Evolutionary conservation across 2,113 vertebrate genomes (phyloP), one percentile per base, ranked within the genome.

Genomic region (Apodemus speciosus): DNA sequence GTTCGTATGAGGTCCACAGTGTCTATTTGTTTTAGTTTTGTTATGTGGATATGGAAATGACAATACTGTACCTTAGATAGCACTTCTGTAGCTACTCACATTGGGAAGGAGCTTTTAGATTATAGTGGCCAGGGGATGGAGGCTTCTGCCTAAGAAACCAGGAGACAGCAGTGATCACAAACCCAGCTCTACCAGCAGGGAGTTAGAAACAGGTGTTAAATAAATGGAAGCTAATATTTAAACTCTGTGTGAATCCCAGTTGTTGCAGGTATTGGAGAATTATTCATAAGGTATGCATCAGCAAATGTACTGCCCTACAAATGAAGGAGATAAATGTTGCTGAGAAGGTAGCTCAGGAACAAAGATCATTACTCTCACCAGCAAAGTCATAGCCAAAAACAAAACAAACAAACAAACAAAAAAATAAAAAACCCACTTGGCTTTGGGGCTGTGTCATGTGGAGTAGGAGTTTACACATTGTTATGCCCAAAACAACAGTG

Each of bases 11-110:
- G n/a, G 91, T 91, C 30, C n/a, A 0, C 2, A 25, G 25, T 6
- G 2, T 43, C 14, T 16, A 2, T 15, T 1, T 53, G 20, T 7
- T 32, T 88, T 62, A 8, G 18, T 69, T 79, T 94, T 71, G 49
- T 85, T 43, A 85, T 27, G 20, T 62, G 25, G 51, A 87, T 69
- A 40, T 86, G 73, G 38, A 58, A 79, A 86, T 89, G 43, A 27
- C 77, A 79, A n/a, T 6, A 4, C 4, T n/a, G 2, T 4, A 0
- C 46, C 30, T 75, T 32, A 66, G n/a, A 69, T 62, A 35, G 15
- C 20, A 30, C 38, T 83, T 71, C 23, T 89, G 2, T 27, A 75
- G n/a, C 43, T 0, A 7, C 38, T 86, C 51, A 25, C 13, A 58
- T 49, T 71, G 62, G 4, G 30, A 58, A 77, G 46, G 21, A 87